phyloP scores from a whole-genome alignment of 2,113 vertebrate species.

The Cebus imitator region DNA sequence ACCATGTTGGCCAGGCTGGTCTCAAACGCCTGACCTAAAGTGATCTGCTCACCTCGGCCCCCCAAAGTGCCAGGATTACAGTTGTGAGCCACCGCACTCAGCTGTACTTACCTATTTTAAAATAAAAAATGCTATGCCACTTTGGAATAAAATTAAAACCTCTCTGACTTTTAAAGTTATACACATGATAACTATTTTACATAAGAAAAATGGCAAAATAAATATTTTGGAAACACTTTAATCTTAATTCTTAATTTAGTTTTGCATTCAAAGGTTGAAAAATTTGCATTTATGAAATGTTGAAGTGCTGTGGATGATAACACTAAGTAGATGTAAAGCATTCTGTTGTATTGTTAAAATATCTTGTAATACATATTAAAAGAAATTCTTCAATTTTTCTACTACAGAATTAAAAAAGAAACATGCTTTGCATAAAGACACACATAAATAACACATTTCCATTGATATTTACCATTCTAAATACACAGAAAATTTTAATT shows the following conservation, averaged over 20 bases:
- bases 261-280: not conserved
- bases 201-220: not conserved
- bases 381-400: not conserved
- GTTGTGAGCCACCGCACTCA: too few relatives aligned
- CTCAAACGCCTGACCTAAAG: too few relatives aligned
- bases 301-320: not conserved
- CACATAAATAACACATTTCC: not conserved
- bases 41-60: too few relatives aligned
- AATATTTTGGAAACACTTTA: not conserved
- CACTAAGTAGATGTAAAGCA: not conserved
- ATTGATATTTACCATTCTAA: not conserved
- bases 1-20: too few relatives aligned
- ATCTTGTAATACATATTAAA: slow-evolving; percentile 10
- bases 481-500: not conserved
- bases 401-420: not conserved
- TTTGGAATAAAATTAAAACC: slow-evolving; percentile 11
- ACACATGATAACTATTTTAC: not conserved
- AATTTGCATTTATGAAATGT: not conserved
- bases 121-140: not conserved
- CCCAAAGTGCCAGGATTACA: too few relatives aligned
- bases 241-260: not conserved
- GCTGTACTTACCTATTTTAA: not conserved
- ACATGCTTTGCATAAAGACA: not conserved
- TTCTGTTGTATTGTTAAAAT: not conserved
- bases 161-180: slow-evolving; percentile 3